Base-by-base conservation (phyloP, 1,140 invertebrate genomes). In the Mamestra configurata region DNA sequence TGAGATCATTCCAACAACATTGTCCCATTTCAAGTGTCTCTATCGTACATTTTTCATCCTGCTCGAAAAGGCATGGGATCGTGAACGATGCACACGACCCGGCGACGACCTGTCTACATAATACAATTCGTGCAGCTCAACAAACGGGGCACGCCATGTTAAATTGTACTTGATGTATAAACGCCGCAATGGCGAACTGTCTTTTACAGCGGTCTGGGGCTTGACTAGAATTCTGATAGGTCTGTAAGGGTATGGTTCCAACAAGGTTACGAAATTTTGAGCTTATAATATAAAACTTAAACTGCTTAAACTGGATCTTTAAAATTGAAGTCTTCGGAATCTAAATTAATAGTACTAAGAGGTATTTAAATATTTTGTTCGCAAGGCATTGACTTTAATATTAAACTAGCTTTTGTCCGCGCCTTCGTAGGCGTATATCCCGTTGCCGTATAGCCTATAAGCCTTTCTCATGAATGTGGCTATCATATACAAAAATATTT, bases 101-200 rank as follows among this genome's bases (percentile, higher is more conserved):
- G 64, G 64, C 64, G 64, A 22, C 64, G 64, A 46, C 35, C 64
- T 43, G 64, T 68, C 64, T 68, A 68, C 64, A 46, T 43, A 68
- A 68, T 24, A 68, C 64, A 68, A 37, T 13, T 68, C 64, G 37
- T 46, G 64, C 20, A 15, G 57, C 59, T 37, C 59, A n/a, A 59
- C 55, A 68, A 68, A 68, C 61, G 61, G 35, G 61, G 61, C 20
- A 8, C 24, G 37, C 10, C 64, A 40, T 70, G 40, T 10, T 27
- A 70, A 70, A 46, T 70, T 49, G 40, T n/a, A 46, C 11, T 46
- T 46, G 31, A 40, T 20, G 53, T 57, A 57, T 20, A 57, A 73
- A 57, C 53, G 18, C 11, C 20, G 43, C 71, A 20, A 35, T 55
- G 24, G 24, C 8, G 0, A 0, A 18, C 66, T 49, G 40, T 70